These are phyloP conservation scores for Cheumatopsyche charites DNA, from an alignment of 1,140 invertebrate species.

Conservation along the genomic window DNA sequence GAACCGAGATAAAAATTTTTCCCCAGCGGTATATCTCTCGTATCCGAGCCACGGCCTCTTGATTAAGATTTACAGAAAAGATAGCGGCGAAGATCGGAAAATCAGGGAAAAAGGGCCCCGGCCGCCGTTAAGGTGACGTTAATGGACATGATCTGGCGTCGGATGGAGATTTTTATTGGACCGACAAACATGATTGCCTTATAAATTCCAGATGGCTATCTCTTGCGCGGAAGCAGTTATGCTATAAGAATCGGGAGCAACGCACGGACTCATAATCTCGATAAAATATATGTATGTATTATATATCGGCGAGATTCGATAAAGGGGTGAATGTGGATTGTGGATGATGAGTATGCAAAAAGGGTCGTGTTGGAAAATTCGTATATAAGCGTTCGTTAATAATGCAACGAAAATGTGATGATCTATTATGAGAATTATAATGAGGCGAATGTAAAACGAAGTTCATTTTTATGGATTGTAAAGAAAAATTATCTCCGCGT, in stretches of 20 bases:
- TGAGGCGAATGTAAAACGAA: no score
- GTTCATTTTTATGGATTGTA: no score
- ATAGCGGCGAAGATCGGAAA: constrained; percentile 36
- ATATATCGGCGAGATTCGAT: not conserved
- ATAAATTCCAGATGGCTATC: constrained; percentile 32
- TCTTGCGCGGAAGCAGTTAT: constrained; percentile 12
- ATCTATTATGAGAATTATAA: no score
- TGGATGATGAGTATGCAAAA: no score
- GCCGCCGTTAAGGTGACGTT: constrained; percentile 45
- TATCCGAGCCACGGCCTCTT: constrained; percentile 32
- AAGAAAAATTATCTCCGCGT: no score
- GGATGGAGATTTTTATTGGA: constrained; percentile 46
- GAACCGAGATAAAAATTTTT: constrained; percentile 37
- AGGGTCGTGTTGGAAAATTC: no score
- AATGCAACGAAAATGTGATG: no score
- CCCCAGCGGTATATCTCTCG: constrained; percentile 27
- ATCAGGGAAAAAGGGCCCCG: constrained; percentile 31
- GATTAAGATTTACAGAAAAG: constrained; percentile 46
- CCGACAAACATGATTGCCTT: constrained; percentile 32
- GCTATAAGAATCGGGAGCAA: constrained; percentile 4
- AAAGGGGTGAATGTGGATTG: not conserved
- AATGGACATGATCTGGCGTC: constrained; percentile 43
- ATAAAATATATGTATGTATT: no score
- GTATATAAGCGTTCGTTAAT: no score
- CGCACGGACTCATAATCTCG: constrained; percentile 2